Evolutionary conservation across 2,797 vertebrate genomes (phyloP).

Genomic region (Scleropages formosus): DNA sequence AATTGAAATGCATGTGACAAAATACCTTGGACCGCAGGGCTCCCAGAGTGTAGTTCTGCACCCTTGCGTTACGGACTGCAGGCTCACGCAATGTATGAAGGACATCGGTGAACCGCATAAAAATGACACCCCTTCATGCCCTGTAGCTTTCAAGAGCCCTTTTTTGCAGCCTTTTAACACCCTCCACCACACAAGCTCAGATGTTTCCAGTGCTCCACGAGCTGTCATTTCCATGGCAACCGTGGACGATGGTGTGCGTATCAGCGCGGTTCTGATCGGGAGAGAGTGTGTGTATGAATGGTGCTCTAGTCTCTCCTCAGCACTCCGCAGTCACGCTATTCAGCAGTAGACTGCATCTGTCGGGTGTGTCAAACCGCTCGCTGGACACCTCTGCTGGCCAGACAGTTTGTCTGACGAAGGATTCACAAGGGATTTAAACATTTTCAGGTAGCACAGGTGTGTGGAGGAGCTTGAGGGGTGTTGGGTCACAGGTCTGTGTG

Average conservation of each 20-base stretch:
- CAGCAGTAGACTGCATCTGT: neutral
- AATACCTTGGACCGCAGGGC: too few relatives aligned
- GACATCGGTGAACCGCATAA: neutral
- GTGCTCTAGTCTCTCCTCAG: neutral
- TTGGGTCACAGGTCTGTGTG: too few relatives aligned
- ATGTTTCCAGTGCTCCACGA: conserved; percentile 1
- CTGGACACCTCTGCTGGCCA: too few relatives aligned
- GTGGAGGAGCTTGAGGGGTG: too few relatives aligned
- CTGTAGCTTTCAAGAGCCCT: neutral
- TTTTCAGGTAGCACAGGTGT: too few relatives aligned
- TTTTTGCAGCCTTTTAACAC: conserved; percentile 1
- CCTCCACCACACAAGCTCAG: conserved; percentile 19
- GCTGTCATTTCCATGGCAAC: conserved; percentile 35
- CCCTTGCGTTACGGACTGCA: too few relatives aligned
- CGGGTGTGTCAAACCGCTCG: neutral
- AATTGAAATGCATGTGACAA: too few relatives aligned
- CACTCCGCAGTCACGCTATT: neutral
- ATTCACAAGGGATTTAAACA: too few relatives aligned
- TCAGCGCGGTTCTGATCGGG: neutral
- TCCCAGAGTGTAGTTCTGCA: too few relatives aligned
- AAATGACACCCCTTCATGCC: neutral
- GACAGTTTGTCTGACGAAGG: too few relatives aligned
- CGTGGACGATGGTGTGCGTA: conserved; percentile 9
- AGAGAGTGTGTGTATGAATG: neutral
- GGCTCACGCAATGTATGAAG: neutral